These are phyloP conservation scores for Phlogophora meticulosa DNA, from an alignment of 2,888 invertebrate genomes.

Conservation along the genomic window DNA sequence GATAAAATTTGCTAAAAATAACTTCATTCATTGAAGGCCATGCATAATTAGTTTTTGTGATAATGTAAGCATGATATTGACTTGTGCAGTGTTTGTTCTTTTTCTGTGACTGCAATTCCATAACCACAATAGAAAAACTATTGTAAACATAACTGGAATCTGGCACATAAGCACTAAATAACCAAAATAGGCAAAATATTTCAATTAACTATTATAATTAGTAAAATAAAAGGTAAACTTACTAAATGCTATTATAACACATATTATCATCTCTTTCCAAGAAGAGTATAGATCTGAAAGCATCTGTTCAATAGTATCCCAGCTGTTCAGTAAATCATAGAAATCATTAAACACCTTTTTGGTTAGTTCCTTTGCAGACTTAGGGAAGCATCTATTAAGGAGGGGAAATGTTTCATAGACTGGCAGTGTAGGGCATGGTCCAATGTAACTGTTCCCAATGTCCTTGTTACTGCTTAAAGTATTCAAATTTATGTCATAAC, in stretches of 20 bases:
- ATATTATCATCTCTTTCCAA: conserved; percentile 96
- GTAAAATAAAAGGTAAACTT: conserved; percentile 77
- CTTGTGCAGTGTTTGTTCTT: not conserved
- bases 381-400: conserved; percentile 97
- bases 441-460: conserved; percentile 87
- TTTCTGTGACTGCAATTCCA: not conserved
- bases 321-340: conserved; percentile 95
- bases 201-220: not conserved
- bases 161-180: not conserved
- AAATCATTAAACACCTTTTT: conserved; percentile 93
- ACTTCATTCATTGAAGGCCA: conserved; percentile 4
- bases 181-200: not conserved
- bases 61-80: not conserved
- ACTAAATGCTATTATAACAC: conserved; percentile 96
- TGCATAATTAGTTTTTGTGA: not conserved
- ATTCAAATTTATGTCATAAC: conserved; percentile 92
- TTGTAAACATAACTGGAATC: too few species aligned
- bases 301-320: conserved; percentile 97
- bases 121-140: not conserved
- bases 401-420: conserved; percentile 95
- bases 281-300: conserved; percentile 96
- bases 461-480: conserved; percentile 84
- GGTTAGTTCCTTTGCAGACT: conserved; percentile 92
- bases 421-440: conserved; percentile 95
- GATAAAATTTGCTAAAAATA: conserved; percentile 15